Base-by-base conservation (phyloP, 2,888 invertebrate species). In the Diarsia mendica region DNA sequence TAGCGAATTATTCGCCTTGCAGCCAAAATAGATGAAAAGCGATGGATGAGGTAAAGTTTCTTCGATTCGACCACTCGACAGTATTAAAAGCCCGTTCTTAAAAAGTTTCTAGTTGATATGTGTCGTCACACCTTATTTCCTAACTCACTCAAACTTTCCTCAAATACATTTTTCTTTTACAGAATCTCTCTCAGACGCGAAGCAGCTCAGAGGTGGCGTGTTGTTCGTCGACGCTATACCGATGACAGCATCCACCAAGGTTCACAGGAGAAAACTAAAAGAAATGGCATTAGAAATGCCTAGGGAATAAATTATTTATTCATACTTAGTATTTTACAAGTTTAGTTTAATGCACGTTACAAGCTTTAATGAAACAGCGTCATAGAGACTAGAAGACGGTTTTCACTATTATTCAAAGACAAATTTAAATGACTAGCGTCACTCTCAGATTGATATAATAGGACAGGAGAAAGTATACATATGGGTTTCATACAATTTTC, bases 121-220 rank as follows among this genome's bases (percentile, higher is more conserved):
- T 55, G 13, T 23, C 5, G n/a, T n/a, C n/a, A n/a, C n/a, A 23
- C 23, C 23, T 13, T 13, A 23, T 13, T 23, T 55, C 23, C 23
- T 13, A 23, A 23, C 23, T 23, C 13, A 23, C 6, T 23, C 6
- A 13, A 55, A 23, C 0, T 11, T 75, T 55, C 20, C 15, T 64
- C 20, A 64, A 48, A 23, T 13, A 18, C 9, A 18, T 66, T 66
- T 0, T 15, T 15, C n/a, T 46, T n/a, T 75, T 90, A 46, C 90
- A 94, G 94, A 91, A 60, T 78, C 84, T 4, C 82, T 95, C 15
- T 89, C 93, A 0, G 93, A 94, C 49, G 73, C 92, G 0, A 94
- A 94, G 74, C 94, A 93, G 48, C 86, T 95, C 8, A 75, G 93
- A 74, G 94, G 95, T 0, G 95, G 95, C 0, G 93, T 94, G 6